Conservation (phyloP, 2,113 vertebrate species). For the Anarrhichthys ocellatus region DNA sequence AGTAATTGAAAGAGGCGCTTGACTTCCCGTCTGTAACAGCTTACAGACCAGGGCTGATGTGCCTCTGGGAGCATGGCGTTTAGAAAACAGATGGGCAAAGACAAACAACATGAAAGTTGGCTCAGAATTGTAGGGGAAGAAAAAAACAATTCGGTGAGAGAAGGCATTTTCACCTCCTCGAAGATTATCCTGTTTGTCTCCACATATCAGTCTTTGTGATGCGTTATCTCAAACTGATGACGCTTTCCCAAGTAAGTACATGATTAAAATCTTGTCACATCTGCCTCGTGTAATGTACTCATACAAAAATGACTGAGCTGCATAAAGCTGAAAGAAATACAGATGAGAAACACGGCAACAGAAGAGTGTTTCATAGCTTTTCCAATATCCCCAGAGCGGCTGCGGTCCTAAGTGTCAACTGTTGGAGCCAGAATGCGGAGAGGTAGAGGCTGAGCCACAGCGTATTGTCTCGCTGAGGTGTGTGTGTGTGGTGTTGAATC, state of each 20-base stretch:
- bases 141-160: slow-evolving; percentile 26
- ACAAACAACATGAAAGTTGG: slow-evolving; percentile 69
- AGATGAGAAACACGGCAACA: neutral
- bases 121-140: slow-evolving; percentile 34
- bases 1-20: slow-evolving; percentile 82
- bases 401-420: slow-evolving; percentile 67
- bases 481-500: slow-evolving; percentile 67
- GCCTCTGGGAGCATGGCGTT: slow-evolving; percentile 66
- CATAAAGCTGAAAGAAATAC: slow-evolving; percentile 25
- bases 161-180: slow-evolving; percentile 35
- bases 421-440: slow-evolving; percentile 50
- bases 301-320: slow-evolving; percentile 23
- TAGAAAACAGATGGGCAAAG: slow-evolving; percentile 78
- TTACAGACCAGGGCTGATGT: slow-evolving; percentile 70
- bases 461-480: slow-evolving; percentile 69
- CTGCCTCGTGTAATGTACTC: slow-evolving; percentile 5
- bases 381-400: slow-evolving; percentile 47
- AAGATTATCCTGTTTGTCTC: slow-evolving; percentile 23
- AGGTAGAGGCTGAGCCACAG: slow-evolving; percentile 60
- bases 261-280: slow-evolving; percentile 35
- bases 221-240: slow-evolving; percentile 19
- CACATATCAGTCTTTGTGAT: slow-evolving; percentile 21
- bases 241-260: slow-evolving; percentile 16
- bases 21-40: slow-evolving; percentile 77
- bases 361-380: slow-evolving; percentile 35